Percentiles rank a stretch among this genome's conserved stretches.
Evolutionary conservation across 2,888 invertebrate species (phyloP).

Genomic region (Dimorphilus gyrociliatus): DNA sequence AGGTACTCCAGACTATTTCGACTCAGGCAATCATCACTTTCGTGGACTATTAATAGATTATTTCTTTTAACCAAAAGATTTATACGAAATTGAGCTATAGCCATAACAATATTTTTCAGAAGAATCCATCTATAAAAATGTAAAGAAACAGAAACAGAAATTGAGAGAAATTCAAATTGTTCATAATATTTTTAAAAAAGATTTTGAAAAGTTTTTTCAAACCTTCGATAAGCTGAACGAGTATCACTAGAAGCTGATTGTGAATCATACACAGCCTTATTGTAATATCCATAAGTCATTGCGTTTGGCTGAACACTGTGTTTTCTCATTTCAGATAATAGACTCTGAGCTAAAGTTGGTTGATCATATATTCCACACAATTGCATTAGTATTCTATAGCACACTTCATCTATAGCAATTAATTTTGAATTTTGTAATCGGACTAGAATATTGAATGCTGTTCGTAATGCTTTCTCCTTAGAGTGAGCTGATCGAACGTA

Average conservation of each 20-base stretch:
- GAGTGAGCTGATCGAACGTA: constrained; percentile 50
- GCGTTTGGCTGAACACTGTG: constrained; percentile 90
- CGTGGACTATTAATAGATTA: no score
- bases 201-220: no score
- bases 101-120: constrained; percentile 72
- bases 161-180: no score
- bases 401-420: constrained; percentile 78
- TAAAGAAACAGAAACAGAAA: no score
- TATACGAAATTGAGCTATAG: constrained; percentile 80
- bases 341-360: constrained; percentile 80
- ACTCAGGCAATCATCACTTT: no score
- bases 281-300: constrained; percentile 81
- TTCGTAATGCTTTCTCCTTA: constrained; percentile 57
- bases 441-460: constrained; percentile 69
- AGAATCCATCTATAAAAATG: no score
- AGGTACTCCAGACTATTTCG: no score
- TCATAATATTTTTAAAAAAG: no score
- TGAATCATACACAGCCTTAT: no score
- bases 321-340: constrained; percentile 47
- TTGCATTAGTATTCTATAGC: constrained; percentile 96
- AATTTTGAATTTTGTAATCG: constrained; percentile 68
- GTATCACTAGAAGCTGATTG: no score
- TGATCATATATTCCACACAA: constrained; percentile 83
- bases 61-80: no score
- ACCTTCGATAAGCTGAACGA: no score